Conservation (phyloP, 2,797 vertebrate genomes). For the Brachyalestes nurse region DNA sequence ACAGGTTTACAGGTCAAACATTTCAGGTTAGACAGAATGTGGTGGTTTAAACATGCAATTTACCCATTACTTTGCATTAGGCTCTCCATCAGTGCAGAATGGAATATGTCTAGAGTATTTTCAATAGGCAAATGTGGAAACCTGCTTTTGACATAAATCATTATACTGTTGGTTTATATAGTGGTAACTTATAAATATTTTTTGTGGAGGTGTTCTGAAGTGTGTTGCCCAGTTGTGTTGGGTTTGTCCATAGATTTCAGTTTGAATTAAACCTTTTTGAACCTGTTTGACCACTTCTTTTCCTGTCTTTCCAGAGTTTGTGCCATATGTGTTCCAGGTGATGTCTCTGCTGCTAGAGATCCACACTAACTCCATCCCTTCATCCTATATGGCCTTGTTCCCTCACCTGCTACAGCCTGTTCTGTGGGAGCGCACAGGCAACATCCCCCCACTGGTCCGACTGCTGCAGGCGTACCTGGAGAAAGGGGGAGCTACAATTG, state of each 20-base stretch:
- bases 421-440: constrained; percentile 95
- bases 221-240: no score
- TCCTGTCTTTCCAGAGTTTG: constrained; percentile 84
- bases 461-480: constrained; percentile 95
- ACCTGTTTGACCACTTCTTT: background rate
- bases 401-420: constrained; percentile 96
- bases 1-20: no score
- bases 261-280: background rate
- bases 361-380: constrained; percentile 89
- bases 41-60: no score
- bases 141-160: no score
- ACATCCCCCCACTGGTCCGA: constrained; percentile 95
- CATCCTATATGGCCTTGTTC: constrained; percentile 95
- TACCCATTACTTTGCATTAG: no score
- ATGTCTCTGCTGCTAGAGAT: constrained; percentile 99
- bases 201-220: no score
- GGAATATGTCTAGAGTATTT: no score
- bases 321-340: constrained; percentile 98
- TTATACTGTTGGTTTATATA: no score
- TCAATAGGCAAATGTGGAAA: no score
- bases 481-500: constrained; percentile 87
- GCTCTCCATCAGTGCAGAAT: no score
- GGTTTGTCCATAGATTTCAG: background rate
- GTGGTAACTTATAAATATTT: no score
- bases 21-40: no score